Base-by-base conservation (phyloP, 2,113 vertebrate species). In the Triplophysa tibetana region DNA sequence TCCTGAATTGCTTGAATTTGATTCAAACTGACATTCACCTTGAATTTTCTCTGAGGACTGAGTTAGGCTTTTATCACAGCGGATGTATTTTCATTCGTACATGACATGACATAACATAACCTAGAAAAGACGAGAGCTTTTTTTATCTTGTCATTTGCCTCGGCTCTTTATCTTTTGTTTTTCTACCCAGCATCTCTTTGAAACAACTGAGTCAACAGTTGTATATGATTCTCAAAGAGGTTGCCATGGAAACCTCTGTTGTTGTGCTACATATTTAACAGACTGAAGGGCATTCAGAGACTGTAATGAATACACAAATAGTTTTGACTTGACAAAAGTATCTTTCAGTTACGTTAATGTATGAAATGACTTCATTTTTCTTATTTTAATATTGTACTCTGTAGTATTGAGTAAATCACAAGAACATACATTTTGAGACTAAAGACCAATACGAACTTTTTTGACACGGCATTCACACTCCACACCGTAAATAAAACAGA, bases 171-270 rank as follows among this genome's bases (percentile, higher is more conserved):
- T 66, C 45, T 52, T 50, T 64, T 64, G n/a, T 48, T 68, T 67
- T 26, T 58, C 11, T 52, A 70, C 19, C 65, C 50, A 16, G 48
- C 62, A 66, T 67, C 43, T 33, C 63, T 77, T 29, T 26, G 63
- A 72, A 77, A 70, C 70, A 75, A 70, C 60, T 63, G 38, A 65
- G 64, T 62, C 56, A 24, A 67, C 63, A 33, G 7, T 70, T 50
- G 50, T 26, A 7, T 56, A 43, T n/a, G 38, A 41, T n/a, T 64
- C 66, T 65, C 38, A 74, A 63, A 56, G 17, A 64, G 33, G 79
- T 83, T 83, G 72, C 80, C 84, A 85, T 85, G 79, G 84, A 75
- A 75, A 85, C 65, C 19, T 29, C 11, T 75, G 24, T 21, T 38
- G 69, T 43, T 74, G 70, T 75, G 38, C 38, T 21, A 56, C 19